Percentiles rank a stretch among this genome's conserved stretches.
Evolutionary conservation across 2,888 invertebrate species (phyloP).

Genomic region (Pollenia griseotomentosa): DNA sequence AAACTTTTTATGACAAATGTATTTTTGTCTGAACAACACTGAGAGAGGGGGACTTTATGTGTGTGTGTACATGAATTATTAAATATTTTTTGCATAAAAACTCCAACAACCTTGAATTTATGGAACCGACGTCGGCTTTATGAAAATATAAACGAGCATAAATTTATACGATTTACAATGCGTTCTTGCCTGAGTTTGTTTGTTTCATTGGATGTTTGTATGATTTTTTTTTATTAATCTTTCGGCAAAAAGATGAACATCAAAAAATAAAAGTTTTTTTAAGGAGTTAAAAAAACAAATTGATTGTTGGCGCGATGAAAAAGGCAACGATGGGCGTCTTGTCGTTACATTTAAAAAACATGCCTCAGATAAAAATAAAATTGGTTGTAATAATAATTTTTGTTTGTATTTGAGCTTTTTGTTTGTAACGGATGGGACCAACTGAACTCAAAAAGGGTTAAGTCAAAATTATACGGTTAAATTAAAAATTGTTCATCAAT

Average conservation of each 20-base stretch:
- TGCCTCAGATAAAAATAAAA: constrained; percentile 50
- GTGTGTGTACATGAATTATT: constrained; percentile 4
- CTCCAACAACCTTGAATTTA: constrained; percentile 23
- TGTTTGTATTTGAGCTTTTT: neutral
- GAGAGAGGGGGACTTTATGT: too few relatives aligned
- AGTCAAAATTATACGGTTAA: too few relatives aligned
- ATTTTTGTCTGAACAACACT: too few relatives aligned
- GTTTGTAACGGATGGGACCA: too few relatives aligned
- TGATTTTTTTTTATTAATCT: constrained; percentile 18
- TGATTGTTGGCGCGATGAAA: constrained; percentile 56
- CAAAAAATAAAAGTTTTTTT: constrained; percentile 51
- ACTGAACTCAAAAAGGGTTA: too few relatives aligned
- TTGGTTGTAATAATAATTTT: neutral
- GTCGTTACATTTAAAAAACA: constrained; percentile 82
- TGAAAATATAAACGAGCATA: neutral
- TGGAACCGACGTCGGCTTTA: neutral
- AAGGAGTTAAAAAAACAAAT: constrained; percentile 38
- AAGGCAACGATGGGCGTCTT: constrained; percentile 81
- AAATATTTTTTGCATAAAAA: constrained; percentile 21
- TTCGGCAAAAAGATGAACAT: constrained; percentile 41
- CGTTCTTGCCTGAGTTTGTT: too few relatives aligned
- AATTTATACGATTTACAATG: too few relatives aligned
- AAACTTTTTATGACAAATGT: neutral
- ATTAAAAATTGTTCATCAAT: too few relatives aligned
- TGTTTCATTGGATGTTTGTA: neutral